Evolutionary conservation across 1,140 invertebrate genomes (phyloP), one percentile per base, ranked within the genome.

Genomic region (Maniola jurtina): DNA sequence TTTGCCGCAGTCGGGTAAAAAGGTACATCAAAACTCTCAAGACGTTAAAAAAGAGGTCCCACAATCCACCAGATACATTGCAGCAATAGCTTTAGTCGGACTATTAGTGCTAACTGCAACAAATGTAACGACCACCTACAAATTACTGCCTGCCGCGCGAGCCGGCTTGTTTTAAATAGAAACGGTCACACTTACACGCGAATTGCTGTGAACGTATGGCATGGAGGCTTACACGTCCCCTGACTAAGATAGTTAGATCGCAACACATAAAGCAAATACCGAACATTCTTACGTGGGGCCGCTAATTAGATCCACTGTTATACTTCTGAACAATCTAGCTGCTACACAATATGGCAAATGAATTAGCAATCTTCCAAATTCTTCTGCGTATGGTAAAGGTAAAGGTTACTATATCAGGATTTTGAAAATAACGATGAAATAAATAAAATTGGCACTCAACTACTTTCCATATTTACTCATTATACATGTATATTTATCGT

Each of bases 91-190:
- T 52, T 52, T 52, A 52, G 48, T 52, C 15, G 7, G 48, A 13
- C 48, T 11, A 52, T 52, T 52, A 52, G 14, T 13, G 48, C 48
- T 16, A 52, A 25, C 14, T 25, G 6, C 15, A 52, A 52, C 50
- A 54, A 66, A 61, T 66, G 42, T 55, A 9, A 47, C 58, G 50
- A 66, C 25, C 58, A 61, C 58, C 48, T 36, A 54, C 60, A 61
- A 40, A 15, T 52, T 54, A 52, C 48, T 4, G 16, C 15, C 45
- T 35, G 50, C 25, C 38, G 6, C 50, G 50, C 13, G 33, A 15
- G 48, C 38, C 40, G 63, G 56, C 47, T 65, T 54, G 55, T 65
- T 65, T 59, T 40, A 65, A 65, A 47, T 59, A 52, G 56, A 50
- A 59, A 59, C 54, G 57, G 55, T 59, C 55, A 58, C 64, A 65